Conservation (phyloP, 2,113 vertebrate genomes). For the Caranx ignobilis region DNA sequence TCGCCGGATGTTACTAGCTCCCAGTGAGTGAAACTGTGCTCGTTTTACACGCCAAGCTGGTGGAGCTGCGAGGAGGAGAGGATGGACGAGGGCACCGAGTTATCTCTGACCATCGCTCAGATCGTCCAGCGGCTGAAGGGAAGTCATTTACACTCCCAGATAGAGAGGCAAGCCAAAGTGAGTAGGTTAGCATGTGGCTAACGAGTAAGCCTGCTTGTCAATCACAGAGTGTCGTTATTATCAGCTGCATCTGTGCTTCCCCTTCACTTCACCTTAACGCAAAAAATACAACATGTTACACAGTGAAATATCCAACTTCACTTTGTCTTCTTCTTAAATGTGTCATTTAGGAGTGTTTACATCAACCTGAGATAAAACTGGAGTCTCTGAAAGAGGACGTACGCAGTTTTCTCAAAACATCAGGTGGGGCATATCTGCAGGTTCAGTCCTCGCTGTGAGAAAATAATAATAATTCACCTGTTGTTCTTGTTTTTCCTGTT, state of each 20-base stretch:
- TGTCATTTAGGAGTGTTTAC: conserved; percentile 89
- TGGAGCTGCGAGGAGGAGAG: conserved; percentile 29
- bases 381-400: conserved; percentile 95
- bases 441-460: background rate
- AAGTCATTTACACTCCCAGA: conserved; percentile 90
- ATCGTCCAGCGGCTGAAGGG: conserved; percentile 91
- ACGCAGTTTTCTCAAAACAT: conserved; percentile 90
- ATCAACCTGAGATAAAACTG: conserved; percentile 92
- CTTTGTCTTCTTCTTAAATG: background rate
- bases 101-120: conserved; percentile 90
- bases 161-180: conserved; percentile 96
- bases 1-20: conserved; percentile 31
- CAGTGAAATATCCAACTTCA: background rate
- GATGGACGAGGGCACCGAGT: conserved; percentile 87
- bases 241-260: too few species aligned
- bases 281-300: background rate
- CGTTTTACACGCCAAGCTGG: background rate
- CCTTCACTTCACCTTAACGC: background rate
- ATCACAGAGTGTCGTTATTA: background rate
- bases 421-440: conserved; percentile 83
- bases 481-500: background rate
- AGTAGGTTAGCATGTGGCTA: conserved; percentile 80
- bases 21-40: background rate
- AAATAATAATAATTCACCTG: background rate
- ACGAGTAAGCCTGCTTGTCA: conserved; percentile 24